Evolutionary conservation across 2,113 vertebrate species (phyloP), one percentile per base, ranked within the genome.

Genomic region (Chauna torquata): DNA sequence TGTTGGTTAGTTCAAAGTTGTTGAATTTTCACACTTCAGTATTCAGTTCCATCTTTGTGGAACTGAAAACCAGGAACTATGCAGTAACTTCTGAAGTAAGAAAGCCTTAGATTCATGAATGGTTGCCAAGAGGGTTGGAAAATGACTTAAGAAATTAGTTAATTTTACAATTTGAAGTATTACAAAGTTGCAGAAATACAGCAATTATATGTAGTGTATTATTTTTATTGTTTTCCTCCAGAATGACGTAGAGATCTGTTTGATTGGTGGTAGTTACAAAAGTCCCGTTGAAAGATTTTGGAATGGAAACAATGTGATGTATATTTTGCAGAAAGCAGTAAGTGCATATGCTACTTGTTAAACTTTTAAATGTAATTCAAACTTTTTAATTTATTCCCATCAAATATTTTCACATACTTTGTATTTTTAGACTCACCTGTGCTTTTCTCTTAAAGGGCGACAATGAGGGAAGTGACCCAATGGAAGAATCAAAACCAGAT

Each of bases 281-380:
- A 97, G 95, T 77, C 95, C 98, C 32, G 54, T 98, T 64, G 98
- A 98, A 57, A 97, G 85, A 44, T 96, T 99, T 75, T 98, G 98
- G 96, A 97, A 86, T 86, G 98, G 96, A 85, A 98, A 79, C 91
- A 97, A 88, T 14, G 13, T 54, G 23, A 12, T 98, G 16, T 98
- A 99, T 78, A 77, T 99, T 80, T 91, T 99, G 95, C 98, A 99
- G 96, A 99, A 98, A 98, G 92, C 86, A 85, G 99, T 99, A 96
- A 98, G 98, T 97, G 30, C 69, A 19, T 9, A 3, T 59, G 14
- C 44, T 34, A 10, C 11, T 38, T 52, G 18, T 50, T 61, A 8
- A 25, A 38, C 38, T 54, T 61, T 23, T 9, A 27, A 55, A 13
- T 6, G 4, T 14, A 54, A 91, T 71, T 11, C 75, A 61, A 8